A percentile compares a stretch with the other conserved stretches of the same genome.
phyloP scores from a whole-genome alignment of 2,888 invertebrate species.

The Coelogynopora nodosa region DNA sequence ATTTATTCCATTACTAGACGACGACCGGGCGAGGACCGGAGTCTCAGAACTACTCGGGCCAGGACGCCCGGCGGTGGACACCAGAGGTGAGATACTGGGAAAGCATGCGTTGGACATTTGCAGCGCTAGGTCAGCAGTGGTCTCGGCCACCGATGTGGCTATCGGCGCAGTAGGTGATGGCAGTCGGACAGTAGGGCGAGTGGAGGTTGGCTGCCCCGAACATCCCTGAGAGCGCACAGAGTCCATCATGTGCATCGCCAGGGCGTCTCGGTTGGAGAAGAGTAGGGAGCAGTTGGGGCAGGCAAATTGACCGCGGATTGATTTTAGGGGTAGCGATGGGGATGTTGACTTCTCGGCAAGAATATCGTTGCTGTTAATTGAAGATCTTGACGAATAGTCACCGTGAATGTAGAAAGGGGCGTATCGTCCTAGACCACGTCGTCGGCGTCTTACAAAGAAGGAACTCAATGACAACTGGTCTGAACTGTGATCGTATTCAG shows the following conservation, averaged over 20 bases:
- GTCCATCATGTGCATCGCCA: constrained; percentile 59
- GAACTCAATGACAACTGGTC: not conserved
- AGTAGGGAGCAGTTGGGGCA: constrained; percentile 56
- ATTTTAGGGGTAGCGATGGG: not conserved
- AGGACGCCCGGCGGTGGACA: not conserved
- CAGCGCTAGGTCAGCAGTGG: not conserved
- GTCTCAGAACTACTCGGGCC: not conserved
- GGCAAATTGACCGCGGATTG: constrained; percentile 42
- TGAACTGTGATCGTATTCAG: not conserved
- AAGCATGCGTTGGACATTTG: not conserved
- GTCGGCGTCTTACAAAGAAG: constrained; percentile 32
- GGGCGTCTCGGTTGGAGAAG: constrained; percentile 54
- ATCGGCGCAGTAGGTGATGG: constrained; percentile 32
- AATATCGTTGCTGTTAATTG: not conserved
- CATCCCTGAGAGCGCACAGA: constrained; percentile 42
- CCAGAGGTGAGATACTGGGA: not conserved
- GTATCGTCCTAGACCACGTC: constrained; percentile 39
- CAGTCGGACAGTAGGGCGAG: not conserved
- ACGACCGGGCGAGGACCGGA: not conserved
- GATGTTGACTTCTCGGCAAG: not conserved
- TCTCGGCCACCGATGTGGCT: constrained; percentile 9
- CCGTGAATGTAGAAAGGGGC: constrained; percentile 30
- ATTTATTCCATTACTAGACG: constrained; percentile 7
- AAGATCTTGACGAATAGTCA: not conserved
- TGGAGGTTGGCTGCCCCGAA: constrained; percentile 12